These are phyloP conservation scores for Pammene aurita DNA, from an alignment of 2,888 invertebrate genomes.

Conservation along the genomic window DNA sequence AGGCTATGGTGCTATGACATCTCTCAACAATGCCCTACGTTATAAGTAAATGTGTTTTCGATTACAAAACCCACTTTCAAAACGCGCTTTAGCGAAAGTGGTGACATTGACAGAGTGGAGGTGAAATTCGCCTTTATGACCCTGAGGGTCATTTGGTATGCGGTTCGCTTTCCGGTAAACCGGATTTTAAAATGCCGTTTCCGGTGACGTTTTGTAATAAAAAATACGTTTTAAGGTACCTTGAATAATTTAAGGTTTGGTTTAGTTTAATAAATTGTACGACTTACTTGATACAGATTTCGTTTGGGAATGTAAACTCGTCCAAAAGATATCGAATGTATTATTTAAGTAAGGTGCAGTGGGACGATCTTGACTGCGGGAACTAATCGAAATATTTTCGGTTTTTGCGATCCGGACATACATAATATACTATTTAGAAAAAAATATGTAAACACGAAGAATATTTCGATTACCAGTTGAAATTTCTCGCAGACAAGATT, in stretches of 20 bases:
- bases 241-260: background rate
- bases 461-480: too few species aligned
- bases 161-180: slow-evolving; percentile 14
- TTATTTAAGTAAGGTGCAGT: too few species aligned
- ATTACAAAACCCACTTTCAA: slow-evolving; percentile 41
- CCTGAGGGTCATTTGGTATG: slow-evolving; percentile 48
- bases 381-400: too few species aligned
- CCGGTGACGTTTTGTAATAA: slow-evolving; percentile 2
- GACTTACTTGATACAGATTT: too few species aligned
- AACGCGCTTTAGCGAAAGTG: slow-evolving; percentile 44
- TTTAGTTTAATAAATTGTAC: too few species aligned
- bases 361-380: too few species aligned
- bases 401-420: too few species aligned
- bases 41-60: slow-evolving; percentile 42
- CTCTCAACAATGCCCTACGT: slow-evolving; percentile 33
- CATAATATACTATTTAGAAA: too few species aligned
- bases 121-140: slow-evolving; percentile 59
- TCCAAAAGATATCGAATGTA: too few species aligned
- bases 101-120: slow-evolving; percentile 52
- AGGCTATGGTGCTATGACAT: slow-evolving; percentile 21
- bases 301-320: too few species aligned
- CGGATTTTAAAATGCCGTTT: slow-evolving; percentile 8
- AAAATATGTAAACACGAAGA: too few species aligned
- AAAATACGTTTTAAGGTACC: background rate
- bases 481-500: too few species aligned